phyloP scores from a whole-genome alignment of 35 echinoderm and acorn worm genomes.

The Ophioderma brevispina region DNA sequence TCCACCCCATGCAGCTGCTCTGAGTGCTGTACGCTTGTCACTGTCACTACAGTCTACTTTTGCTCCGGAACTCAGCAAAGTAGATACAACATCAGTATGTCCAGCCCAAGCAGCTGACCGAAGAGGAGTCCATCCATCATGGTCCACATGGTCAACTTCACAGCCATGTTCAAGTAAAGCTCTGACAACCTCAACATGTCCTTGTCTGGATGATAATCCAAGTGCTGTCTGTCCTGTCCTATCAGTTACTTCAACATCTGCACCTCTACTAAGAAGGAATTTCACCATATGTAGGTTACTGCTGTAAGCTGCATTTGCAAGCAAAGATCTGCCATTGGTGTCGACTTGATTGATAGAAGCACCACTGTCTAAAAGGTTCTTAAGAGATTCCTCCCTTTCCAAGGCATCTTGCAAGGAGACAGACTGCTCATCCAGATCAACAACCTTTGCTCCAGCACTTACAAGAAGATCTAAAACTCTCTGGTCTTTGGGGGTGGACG shows the following conservation, averaged over 20 bases:
- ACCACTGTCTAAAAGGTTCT: conserved; percentile 86
- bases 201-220: conserved; percentile 81
- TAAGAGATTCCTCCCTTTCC: conserved; percentile 87
- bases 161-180: conserved; percentile 66
- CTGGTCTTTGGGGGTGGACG: conserved; percentile 72
- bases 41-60: conserved; percentile 92
- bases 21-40: conserved; percentile 87
- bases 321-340: conserved; percentile 90
- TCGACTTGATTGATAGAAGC: conserved; percentile 95
- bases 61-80: conserved; percentile 82
- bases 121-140: conserved; percentile 98
- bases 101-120: conserved; percentile 99
- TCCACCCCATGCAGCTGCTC: conserved; percentile 98
- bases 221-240: conserved; percentile 95
- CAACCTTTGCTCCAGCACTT: conserved; percentile 89
- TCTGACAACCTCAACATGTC: conserved; percentile 87
- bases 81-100: conserved; percentile 90
- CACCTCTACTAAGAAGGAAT: conserved; percentile 68
- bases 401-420: conserved; percentile 87
- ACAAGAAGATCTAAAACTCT: conserved; percentile 76
- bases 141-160: conserved; percentile 91
- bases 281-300: conserved; percentile 87
- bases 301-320: conserved; percentile 95
- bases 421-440: conserved; percentile 87
- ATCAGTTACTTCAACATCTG: conserved; percentile 78